Percentiles rank a stretch among this genome's conserved stretches.
These are phyloP conservation scores for Branchipolynoe longqiensis DNA, from an alignment of 2,888 invertebrate species.

Conservation along the genomic window DNA sequence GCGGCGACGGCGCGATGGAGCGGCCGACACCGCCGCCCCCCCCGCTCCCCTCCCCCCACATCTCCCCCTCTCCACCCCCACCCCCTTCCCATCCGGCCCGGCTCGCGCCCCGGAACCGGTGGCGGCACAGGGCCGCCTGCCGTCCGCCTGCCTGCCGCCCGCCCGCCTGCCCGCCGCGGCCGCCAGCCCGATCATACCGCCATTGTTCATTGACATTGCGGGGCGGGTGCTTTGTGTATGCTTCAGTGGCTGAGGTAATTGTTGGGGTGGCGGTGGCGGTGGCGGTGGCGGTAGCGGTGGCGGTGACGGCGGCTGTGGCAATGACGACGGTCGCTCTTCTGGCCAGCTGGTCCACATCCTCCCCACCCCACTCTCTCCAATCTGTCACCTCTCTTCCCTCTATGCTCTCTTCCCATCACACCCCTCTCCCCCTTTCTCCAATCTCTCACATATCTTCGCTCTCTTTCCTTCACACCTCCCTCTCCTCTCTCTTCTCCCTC, in stretches of 20 bases:
- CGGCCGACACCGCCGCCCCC: background rate
- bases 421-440: no score
- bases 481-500: no score
- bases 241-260: slow-evolving; percentile 51
- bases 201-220: slow-evolving; percentile 39
- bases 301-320: slow-evolving; percentile 3
- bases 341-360: no score
- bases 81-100: no score
- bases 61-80: background rate
- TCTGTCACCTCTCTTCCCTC: no score
- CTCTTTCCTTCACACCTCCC: no score
- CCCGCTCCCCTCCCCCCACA: background rate
- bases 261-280: slow-evolving; percentile 21
- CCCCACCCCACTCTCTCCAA: no score
- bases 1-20: background rate
- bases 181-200: slow-evolving; percentile 15
- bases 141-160: background rate
- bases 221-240: slow-evolving; percentile 41
- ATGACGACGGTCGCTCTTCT: no score
- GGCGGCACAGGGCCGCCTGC: background rate
- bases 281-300: background rate
- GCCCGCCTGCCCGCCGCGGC: background rate
- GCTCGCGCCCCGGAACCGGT: slow-evolving; percentile 31
- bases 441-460: no score
- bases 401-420: no score